Conservation (phyloP, 2,888 invertebrate species). For the Tenodera sinensis region DNA sequence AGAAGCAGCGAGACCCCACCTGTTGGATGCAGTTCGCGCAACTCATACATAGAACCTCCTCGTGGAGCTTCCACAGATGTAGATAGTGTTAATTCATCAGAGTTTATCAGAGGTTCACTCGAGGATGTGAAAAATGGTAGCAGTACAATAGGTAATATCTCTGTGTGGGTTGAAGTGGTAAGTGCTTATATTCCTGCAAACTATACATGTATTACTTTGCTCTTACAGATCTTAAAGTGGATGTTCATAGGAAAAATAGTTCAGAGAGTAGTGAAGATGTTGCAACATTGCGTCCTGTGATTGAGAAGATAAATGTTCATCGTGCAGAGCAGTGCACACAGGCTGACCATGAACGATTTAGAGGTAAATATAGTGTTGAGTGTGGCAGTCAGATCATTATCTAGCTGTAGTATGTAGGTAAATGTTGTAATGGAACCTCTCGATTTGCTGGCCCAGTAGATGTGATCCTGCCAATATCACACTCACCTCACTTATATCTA, state of each 20-base stretch:
- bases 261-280: slow-evolving; percentile 81
- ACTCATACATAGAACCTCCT: slow-evolving; percentile 59
- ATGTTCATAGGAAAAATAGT: slow-evolving; percentile 88
- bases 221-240: slow-evolving; percentile 78
- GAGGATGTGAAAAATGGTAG: slow-evolving; percentile 34
- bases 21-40: slow-evolving; percentile 61
- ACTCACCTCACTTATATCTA: too few relatives aligned
- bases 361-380: background rate
- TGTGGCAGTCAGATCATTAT: too few relatives aligned
- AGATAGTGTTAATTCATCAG: slow-evolving; percentile 46
- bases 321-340: slow-evolving; percentile 33
- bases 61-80: slow-evolving; percentile 48
- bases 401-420: too few relatives aligned
- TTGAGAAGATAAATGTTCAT: slow-evolving; percentile 39
- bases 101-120: slow-evolving; percentile 23
- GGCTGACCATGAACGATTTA: slow-evolving; percentile 29
- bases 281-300: slow-evolving; percentile 48
- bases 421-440: too few relatives aligned
- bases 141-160: slow-evolving; percentile 63
- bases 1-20: slow-evolving; percentile 41
- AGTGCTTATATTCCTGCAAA: too few relatives aligned
- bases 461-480: too few relatives aligned
- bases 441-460: too few relatives aligned
- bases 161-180: too few relatives aligned
- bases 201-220: too few relatives aligned